A percentile compares a stretch with the other conserved stretches of the same genome.
Evolutionary conservation across 2,113 vertebrate species (phyloP).

Genomic region (Neolamprologus caudopunctatus): DNA sequence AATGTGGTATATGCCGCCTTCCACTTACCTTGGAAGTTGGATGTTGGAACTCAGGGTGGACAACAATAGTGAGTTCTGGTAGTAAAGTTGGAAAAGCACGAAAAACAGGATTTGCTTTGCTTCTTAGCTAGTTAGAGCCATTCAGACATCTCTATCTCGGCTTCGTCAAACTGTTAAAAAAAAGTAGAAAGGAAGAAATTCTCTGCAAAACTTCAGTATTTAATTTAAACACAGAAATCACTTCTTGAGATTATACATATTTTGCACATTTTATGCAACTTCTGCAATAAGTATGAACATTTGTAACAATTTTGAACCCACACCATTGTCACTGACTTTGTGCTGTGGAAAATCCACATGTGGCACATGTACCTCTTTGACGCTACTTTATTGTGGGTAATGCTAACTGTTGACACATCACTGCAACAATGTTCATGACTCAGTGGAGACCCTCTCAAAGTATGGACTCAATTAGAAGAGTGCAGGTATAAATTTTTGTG

Average conservation of each 20-base stretch:
- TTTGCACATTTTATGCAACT: neutral
- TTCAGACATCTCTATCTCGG: neutral
- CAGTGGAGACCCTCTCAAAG: neutral
- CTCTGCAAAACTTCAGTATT: neutral
- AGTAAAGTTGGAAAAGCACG: neutral
- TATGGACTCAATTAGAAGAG: constrained; percentile 53
- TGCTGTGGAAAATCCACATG: neutral
- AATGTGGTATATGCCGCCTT: neutral
- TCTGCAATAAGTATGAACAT: neutral
- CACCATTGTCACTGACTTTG: neutral
- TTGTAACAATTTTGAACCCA: neutral
- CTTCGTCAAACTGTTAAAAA: neutral
- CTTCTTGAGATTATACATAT: neutral
- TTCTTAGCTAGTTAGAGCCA: neutral
- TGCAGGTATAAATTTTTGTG: constrained; percentile 57
- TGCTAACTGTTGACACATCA: neutral
- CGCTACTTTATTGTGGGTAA: neutral
- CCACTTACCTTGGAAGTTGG: neutral
- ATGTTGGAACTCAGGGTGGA: neutral
- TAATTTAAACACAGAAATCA: neutral
- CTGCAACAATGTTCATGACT: neutral
- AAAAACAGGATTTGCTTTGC: neutral
- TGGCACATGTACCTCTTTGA: neutral
- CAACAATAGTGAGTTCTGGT: neutral
- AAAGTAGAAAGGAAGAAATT: neutral